These are phyloP conservation scores for Acanthurus tractus DNA, from an alignment of 2,797 vertebrate species.

Conservation along the genomic window DNA sequence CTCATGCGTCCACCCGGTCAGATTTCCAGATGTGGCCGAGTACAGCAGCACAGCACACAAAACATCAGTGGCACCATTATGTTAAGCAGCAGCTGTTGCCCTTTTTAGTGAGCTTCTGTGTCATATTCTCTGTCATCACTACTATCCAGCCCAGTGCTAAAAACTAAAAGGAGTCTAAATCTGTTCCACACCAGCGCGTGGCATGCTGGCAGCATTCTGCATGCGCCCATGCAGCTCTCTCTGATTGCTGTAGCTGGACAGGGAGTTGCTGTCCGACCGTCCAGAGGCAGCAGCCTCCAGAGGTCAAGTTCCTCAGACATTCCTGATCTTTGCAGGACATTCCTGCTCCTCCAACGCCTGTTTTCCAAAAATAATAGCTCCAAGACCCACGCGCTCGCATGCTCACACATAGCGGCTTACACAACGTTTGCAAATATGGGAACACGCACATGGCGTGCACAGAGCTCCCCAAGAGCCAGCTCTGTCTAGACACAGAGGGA, in stretches of 20 bases:
- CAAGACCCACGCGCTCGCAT: conserved; percentile 6
- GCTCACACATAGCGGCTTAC: conserved; percentile 23
- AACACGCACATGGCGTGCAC: conserved; percentile 2
- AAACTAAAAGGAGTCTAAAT: conserved; percentile 14
- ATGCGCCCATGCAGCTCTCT: neutral
- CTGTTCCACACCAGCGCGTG: conserved; percentile 1
- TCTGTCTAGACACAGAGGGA: conserved; percentile 76
- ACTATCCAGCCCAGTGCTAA: conserved; percentile 2
- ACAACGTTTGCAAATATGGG: conserved; percentile 30
- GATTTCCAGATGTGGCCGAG: too few relatives aligned
- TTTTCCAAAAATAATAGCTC: conserved; percentile 77
- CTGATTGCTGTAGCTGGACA: conserved; percentile 37
- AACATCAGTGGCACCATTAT: too few relatives aligned
- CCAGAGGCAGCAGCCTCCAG: conserved; percentile 30
- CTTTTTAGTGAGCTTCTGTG: conserved; percentile 17
- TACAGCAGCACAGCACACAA: too few relatives aligned
- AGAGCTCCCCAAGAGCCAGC: conserved; percentile 45
- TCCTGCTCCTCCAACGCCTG: conserved; percentile 50
- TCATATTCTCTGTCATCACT: conserved; percentile 8
- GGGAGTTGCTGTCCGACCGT: conserved; percentile 22
- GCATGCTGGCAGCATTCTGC: conserved; percentile 14
- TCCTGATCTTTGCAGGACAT: conserved; percentile 73
- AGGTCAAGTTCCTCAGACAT: conserved; percentile 68
- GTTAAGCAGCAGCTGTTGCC: neutral
- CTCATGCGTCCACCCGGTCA: too few relatives aligned